Percentiles rank a stretch among this genome's conserved stretches.
Evolutionary conservation across 2,113 vertebrate species (phyloP).

Genomic region (Nothoprocta perdicaria): DNA sequence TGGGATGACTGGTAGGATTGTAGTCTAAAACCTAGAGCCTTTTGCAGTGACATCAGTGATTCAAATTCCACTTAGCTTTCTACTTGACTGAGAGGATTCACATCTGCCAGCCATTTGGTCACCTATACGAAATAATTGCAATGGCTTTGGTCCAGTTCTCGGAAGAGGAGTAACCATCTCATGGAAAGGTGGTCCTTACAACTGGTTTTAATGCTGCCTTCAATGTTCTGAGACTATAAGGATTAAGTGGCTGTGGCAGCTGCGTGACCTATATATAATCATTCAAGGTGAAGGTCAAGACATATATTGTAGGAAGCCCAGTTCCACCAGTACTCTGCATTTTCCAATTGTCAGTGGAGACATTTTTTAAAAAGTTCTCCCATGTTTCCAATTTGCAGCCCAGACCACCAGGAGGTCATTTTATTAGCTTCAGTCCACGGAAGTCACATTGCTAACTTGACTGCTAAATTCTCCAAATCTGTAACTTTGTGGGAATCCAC

Average conservation of each 20-base stretch:
- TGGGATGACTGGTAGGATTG: background rate
- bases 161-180: background rate
- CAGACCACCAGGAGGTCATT: background rate
- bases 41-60: background rate
- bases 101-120: background rate
- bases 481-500: background rate
- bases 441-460: background rate
- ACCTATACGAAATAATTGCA: background rate
- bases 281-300: background rate
- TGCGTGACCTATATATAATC: background rate
- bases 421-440: background rate
- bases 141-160: background rate
- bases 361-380: background rate
- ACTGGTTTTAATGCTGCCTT: background rate
- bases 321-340: background rate
- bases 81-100: background rate
- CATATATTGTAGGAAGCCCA: background rate
- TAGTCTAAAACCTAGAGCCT: background rate
- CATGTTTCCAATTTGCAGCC: background rate
- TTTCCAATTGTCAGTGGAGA: background rate
- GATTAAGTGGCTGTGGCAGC: background rate
- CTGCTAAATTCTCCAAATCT: background rate
- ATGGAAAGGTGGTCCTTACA: background rate
- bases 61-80: background rate
- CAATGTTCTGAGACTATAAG: background rate